These are phyloP conservation scores for Arremon brunneinucha DNA, from an alignment of 2,797 vertebrate genomes.

Conservation along the genomic window DNA sequence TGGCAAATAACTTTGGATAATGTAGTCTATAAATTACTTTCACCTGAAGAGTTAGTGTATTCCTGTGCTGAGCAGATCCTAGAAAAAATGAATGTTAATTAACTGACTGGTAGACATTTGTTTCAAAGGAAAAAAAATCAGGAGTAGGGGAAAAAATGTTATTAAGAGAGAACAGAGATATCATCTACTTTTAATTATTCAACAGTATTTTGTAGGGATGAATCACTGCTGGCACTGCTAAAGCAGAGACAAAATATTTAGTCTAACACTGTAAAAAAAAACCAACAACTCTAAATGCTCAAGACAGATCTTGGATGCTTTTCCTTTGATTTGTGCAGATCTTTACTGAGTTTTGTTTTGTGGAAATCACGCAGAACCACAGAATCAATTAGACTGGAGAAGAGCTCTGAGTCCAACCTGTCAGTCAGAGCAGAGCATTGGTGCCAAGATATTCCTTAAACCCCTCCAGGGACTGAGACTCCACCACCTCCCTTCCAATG, in stretches of 20 bases:
- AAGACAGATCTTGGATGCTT: background rate
- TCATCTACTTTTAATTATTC: constrained; percentile 17
- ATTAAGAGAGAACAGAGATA: background rate
- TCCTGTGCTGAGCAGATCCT: background rate
- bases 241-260: background rate
- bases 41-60: background rate
- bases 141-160: background rate
- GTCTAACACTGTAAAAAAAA: background rate
- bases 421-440: background rate
- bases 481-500: background rate
- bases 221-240: background rate
- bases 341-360: background rate
- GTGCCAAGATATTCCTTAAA: background rate
- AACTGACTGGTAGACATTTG: background rate
- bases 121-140: constrained; percentile 18
- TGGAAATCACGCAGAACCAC: background rate
- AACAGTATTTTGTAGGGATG: background rate
- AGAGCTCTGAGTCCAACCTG: background rate
- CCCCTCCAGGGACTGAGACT: background rate
- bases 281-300: background rate
- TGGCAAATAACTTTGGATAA: background rate
- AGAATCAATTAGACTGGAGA: background rate
- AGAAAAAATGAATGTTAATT: background rate
- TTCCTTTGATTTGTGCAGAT: background rate
- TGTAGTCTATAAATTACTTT: background rate